Base-by-base conservation (phyloP, 2,888 invertebrate genomes). In the Corbicula japonica region DNA sequence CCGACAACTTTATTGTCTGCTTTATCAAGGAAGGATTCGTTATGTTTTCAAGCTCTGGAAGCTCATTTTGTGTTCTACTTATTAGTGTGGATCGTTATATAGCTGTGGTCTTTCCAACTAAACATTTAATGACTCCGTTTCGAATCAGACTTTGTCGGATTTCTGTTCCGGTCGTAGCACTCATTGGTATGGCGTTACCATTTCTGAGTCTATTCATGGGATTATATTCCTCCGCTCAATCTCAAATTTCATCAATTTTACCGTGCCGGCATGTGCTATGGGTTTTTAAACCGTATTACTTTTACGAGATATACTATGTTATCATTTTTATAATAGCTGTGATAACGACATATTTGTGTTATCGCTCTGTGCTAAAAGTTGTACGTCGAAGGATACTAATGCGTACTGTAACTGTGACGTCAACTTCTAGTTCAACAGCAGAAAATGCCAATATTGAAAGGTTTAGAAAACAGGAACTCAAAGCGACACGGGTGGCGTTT, bases 401-500 rank as follows among this genome's bases (percentile, higher is more conserved):
- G 15, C 52, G 74, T 23, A 56, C 28, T 12, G 30, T 30, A 8
- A 56, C 23, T 34, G 54, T 68, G n/a, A 41, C 58, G 8, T 30
- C 28, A 12, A 26, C 41, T 32, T 15, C 60, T 12, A 6, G n/a
- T n/a, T 23, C 21, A 18, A 35, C 72, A 0, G 32, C 35, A 6
- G 66, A 71, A 8, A 30, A n/a, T 8, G 34, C 46, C 15, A 56
- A 52, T 6, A 58, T 34, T 6, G 50, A 58, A 34, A 62, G 76
- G 6, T 52, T 52, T 12, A 15, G 66, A 34, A 50, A 52, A 52
- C 69, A 68, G 21, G 79, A 79, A 15, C n/a, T 60, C 21, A 74
- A 74, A 35, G 79, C 79, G 10, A 79, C 79, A n/a, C 69, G 70
- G 26, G 58, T 79, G 15, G 65, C 79, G 5, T n/a, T n/a, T n/a